A percentile compares a stretch with the other conserved stretches of the same genome.
These are phyloP conservation scores for Micrasema longulum DNA, from an alignment of 1,140 invertebrate species.

Conservation along the genomic window DNA sequence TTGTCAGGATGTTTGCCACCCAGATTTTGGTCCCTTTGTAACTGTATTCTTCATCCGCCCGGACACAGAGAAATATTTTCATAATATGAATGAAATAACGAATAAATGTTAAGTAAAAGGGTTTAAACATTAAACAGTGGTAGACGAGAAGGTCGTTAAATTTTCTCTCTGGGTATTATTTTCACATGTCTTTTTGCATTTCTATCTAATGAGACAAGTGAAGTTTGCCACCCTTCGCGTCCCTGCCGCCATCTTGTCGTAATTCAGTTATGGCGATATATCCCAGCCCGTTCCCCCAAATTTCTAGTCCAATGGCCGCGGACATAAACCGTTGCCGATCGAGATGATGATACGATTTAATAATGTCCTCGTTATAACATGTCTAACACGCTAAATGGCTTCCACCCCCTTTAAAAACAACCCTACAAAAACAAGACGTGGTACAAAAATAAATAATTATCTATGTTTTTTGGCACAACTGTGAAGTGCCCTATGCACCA, in stretches of 20 bases:
- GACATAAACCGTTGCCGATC: constrained; percentile 33
- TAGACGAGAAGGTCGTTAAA: too few species aligned
- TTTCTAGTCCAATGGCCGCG: constrained; percentile 23
- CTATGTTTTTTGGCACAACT: neutral
- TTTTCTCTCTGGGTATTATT: too few species aligned
- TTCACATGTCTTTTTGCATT: constrained; percentile 18
- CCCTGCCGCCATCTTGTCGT: constrained; percentile 2
- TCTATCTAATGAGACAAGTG: constrained; percentile 17
- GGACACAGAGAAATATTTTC: too few species aligned
- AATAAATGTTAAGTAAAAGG: too few species aligned
- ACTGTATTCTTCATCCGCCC: too few species aligned
- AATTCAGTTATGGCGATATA: constrained; percentile 35
- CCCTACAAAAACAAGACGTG: neutral
- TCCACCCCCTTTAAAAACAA: neutral
- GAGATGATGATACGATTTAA: constrained; percentile 45
- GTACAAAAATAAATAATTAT: neutral
- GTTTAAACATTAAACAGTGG: too few species aligned
- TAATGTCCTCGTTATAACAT: constrained; percentile 41
- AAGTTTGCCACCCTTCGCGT: constrained; percentile 3
- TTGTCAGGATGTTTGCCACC: too few species aligned
- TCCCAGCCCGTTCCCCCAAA: constrained; percentile 16
- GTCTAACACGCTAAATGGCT: constrained; percentile 44
- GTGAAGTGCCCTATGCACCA: too few species aligned
- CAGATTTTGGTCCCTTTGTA: too few species aligned
- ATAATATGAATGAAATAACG: too few species aligned